Conservation (phyloP, 2,888 invertebrate species). For the Pinctada fucata region DNA sequence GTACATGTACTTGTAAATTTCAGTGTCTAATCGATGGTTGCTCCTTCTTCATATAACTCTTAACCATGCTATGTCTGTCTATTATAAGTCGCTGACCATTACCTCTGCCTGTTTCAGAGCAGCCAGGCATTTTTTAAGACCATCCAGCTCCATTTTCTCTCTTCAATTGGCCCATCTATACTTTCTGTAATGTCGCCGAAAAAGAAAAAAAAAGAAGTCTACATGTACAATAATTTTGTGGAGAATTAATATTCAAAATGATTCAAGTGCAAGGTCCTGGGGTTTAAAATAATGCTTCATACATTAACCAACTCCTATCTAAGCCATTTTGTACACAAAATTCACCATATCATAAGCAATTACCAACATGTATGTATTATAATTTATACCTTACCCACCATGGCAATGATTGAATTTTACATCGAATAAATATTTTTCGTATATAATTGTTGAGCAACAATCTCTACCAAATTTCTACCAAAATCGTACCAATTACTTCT, state of each 20-base stretch:
- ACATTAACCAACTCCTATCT: too few species aligned
- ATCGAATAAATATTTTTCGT: too few species aligned
- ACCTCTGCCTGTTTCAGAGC: background rate
- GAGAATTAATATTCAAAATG: too few species aligned
- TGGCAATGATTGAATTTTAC: too few species aligned
- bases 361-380: background rate
- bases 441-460: too few species aligned
- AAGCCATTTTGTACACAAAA: too few species aligned
- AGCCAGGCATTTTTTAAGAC: constrained; percentile 11
- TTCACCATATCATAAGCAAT: too few species aligned
- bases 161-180: background rate
- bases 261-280: background rate
- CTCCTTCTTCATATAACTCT: constrained; percentile 37
- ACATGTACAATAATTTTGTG: too few species aligned
- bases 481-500: too few species aligned
- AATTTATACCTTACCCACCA: background rate
- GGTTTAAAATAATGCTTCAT: too few species aligned
- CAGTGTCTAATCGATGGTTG: constrained; percentile 30
- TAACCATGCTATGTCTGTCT: constrained; percentile 37
- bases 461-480: too few species aligned
- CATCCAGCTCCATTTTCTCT: constrained; percentile 19
- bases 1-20: too few species aligned
- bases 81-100: constrained; percentile 25
- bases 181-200: background rate
- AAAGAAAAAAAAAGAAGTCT: background rate